These are phyloP conservation scores for Larimichthys polyactis DNA, from an alignment of 2,113 vertebrate genomes.

Conservation along the genomic window DNA sequence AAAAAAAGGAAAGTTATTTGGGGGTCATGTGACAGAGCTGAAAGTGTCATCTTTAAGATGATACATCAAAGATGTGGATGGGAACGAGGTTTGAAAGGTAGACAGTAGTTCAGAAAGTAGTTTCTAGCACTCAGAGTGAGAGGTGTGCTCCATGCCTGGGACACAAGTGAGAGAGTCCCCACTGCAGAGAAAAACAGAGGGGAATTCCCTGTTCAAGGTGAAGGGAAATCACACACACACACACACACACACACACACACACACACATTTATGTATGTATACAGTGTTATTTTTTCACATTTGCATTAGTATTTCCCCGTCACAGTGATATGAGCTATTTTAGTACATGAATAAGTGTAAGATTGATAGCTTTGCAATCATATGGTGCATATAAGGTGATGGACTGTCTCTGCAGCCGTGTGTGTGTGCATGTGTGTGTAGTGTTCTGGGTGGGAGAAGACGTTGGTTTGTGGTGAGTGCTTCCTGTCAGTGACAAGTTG, in stretches of 20 bases:
- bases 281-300: conserved; percentile 12
- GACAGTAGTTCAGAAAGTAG: conserved; percentile 35
- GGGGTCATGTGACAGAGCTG: neutral
- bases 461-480: conserved; percentile 69
- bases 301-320: conserved; percentile 40
- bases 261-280: conserved; percentile 11
- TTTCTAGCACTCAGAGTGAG: conserved; percentile 64
- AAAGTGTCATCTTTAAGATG: neutral
- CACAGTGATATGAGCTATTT: neutral
- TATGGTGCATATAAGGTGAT: conserved; percentile 26
- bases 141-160: conserved; percentile 29
- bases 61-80: conserved; percentile 22
- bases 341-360: conserved; percentile 4
- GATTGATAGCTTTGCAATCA: neutral
- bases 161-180: conserved; percentile 41
- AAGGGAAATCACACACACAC: conserved; percentile 70
- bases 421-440: conserved; percentile 29
- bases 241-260: conserved; percentile 26
- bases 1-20: neutral
- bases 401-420: conserved; percentile 14
- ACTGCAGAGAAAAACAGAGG: conserved; percentile 36
- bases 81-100: conserved; percentile 20
- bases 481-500: conserved; percentile 76
- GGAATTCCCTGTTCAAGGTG: conserved; percentile 70
- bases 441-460: conserved; percentile 58